A percentile compares a stretch with the other conserved stretches of the same genome.
Conservation (phyloP, 2,113 vertebrate genomes). For the Campylorhamphus procurvoides region DNA sequence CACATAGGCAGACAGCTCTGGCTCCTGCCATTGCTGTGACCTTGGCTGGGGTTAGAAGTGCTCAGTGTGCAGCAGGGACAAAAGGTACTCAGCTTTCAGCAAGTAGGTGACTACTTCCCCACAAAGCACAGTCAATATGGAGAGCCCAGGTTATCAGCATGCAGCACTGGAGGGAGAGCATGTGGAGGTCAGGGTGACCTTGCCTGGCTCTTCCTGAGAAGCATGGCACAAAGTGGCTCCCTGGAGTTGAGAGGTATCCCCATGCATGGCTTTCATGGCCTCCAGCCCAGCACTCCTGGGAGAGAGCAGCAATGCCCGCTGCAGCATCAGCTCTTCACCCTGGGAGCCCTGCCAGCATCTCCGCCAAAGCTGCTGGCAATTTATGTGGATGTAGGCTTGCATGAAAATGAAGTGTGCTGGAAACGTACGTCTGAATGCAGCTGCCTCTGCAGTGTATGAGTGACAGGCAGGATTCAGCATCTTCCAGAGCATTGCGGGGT, state of each 20-base stretch:
- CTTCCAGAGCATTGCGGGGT: not conserved
- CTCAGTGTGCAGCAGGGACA: not conserved
- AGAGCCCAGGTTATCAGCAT: conserved; percentile 34
- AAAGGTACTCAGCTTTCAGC: not conserved
- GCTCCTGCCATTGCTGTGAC: not conserved
- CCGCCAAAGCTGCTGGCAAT: not conserved
- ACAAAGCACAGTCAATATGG: not conserved
- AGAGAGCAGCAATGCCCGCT: not conserved
- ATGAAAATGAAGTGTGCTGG: conserved; percentile 29
- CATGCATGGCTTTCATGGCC: fast-evolving
- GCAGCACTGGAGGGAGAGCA: not conserved
- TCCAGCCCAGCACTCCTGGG: not conserved
- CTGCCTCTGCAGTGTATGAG: not conserved
- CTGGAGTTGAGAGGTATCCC: not conserved
- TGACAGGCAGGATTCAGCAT: not conserved
- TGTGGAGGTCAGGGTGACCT: conserved; percentile 37
- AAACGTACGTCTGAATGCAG: not conserved
- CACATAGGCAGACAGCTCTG: fast-evolving
- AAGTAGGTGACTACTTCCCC: not conserved
- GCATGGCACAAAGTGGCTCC: not conserved
- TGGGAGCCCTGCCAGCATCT: not conserved
- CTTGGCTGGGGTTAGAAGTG: not conserved
- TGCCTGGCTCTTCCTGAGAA: not conserved
- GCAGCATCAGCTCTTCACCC: not conserved
- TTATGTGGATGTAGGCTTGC: not conserved